phyloP scores from a whole-genome alignment of 2,797 vertebrate genomes.

The Avahi laniger region DNA sequence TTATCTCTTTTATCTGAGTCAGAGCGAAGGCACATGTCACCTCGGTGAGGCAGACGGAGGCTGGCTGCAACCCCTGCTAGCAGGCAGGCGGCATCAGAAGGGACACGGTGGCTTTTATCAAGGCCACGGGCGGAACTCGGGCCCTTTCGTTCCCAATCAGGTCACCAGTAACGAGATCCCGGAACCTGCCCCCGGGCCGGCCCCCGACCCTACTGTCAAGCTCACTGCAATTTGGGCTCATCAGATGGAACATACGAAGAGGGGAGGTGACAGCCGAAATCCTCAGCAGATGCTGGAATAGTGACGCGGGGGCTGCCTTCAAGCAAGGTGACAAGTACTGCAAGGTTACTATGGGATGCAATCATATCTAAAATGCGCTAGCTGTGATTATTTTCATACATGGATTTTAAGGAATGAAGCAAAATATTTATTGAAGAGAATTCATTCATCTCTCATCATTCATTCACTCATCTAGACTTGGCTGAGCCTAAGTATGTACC shows the following conservation, averaged over 20 bases:
- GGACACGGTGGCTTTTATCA: background rate
- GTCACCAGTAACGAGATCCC: slow-evolving; percentile 66
- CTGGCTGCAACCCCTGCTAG: background rate
- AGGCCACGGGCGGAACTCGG: background rate
- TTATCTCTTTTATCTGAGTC: background rate
- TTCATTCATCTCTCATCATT: background rate
- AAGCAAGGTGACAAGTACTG: slow-evolving; percentile 24
- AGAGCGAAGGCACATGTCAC: fast-evolving
- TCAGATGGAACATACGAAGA: slow-evolving; percentile 37
- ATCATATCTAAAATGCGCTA: background rate
- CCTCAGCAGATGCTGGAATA: background rate
- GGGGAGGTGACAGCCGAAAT: slow-evolving; percentile 48
- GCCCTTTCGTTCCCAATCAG: slow-evolving; percentile 66
- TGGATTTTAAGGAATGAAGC: background rate
- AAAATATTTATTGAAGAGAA: background rate
- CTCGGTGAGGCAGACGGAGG: background rate
- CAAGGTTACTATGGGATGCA: background rate
- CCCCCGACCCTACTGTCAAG: background rate
- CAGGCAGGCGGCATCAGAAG: background rate
- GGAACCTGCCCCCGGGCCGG: slow-evolving; percentile 54
- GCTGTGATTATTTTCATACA: background rate
- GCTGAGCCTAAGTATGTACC: background rate
- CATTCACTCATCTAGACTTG: background rate
- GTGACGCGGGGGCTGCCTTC: slow-evolving; percentile 16
- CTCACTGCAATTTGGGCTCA: slow-evolving; percentile 28